Evolutionary conservation across 2,797 vertebrate genomes (phyloP), one percentile per base, ranked within the genome.

Genomic region (Phalloptychus januarius): DNA sequence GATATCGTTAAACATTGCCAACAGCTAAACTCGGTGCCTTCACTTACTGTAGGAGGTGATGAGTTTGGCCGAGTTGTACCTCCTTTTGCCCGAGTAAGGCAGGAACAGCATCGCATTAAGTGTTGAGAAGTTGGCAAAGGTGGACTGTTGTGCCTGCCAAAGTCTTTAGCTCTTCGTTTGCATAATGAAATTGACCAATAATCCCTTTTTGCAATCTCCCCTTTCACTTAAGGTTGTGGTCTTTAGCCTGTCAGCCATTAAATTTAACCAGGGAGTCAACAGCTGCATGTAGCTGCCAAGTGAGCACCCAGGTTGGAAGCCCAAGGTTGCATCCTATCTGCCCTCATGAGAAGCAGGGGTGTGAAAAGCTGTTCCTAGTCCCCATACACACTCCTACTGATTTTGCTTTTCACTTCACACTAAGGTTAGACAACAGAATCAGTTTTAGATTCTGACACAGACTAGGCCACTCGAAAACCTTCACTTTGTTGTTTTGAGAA

Each of bases 181-280:
- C 38, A 20, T 87, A 83, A 91, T 91, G 86, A 90, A 87, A 87
- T 88, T 84, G 75, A 71, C 85, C 75, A 81, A 70, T 90, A 90
- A 89, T 91, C 89, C 88, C 82, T 78, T 54, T 61, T 78, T 80
- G 79, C 79, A 89, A 85, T 87, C 77, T 79, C 67, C 80, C 77
- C 46, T 48, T 72, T 83, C 88, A 89, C 83, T 92, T 88, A 85
- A 78, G 71, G 78, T 52, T 48, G 61, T 4, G 45, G 48, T 79
- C 75, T 84, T 79, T 81, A 78, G 31, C 77, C 80, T 70, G 56
- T 67, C 70, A 23, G 50, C 12, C 69, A 11, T 78, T 63, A 71
- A 75, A 83, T 83, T 82, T 86, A 84, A 86, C 78, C 80, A 78
- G 63, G 36, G 56, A 65, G 72, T 81, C 15, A 8, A 67, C 25